A percentile compares a stretch with the other conserved stretches of the same genome.
Evolutionary conservation across 2,113 vertebrate species (phyloP).

Genomic region (Phylloscopus trochilus): DNA sequence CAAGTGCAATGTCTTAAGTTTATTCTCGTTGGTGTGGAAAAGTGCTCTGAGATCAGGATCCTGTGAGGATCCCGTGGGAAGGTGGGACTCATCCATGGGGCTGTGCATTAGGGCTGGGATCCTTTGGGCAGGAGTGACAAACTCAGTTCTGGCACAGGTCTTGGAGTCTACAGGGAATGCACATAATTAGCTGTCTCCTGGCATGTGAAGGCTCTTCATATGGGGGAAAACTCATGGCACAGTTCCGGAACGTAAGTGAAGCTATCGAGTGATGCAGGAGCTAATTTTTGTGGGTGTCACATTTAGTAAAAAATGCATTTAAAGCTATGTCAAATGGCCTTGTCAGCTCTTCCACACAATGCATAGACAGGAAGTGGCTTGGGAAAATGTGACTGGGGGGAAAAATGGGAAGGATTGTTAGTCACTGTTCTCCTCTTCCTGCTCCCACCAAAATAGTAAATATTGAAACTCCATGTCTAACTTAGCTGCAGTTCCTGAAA

Average conservation of each 20-base stretch:
- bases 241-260: not conserved
- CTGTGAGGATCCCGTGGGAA: not conserved
- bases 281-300: not conserved
- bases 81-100: rapidly evolving
- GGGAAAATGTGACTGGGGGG: not conserved
- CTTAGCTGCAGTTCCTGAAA: not conserved
- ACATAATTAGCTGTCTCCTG: not conserved
- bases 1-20: not conserved
- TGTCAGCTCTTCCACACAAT: not conserved
- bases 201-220: not conserved
- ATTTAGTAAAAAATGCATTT: not conserved
- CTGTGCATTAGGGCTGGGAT: rapidly evolving
- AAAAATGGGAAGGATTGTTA: not conserved
- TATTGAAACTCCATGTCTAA: not conserved
- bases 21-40: not conserved
- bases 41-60: not conserved
- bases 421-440: not conserved
- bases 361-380: not conserved
- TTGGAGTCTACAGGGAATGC: not conserved
- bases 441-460: not conserved
- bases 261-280: not conserved
- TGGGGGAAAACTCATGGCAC: not conserved
- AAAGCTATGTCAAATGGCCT: not conserved
- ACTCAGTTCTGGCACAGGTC: not conserved
- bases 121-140: not conserved